These are phyloP conservation scores for Rutpela maculata DNA, from an alignment of 2,888 invertebrate genomes.

Conservation along the genomic window DNA sequence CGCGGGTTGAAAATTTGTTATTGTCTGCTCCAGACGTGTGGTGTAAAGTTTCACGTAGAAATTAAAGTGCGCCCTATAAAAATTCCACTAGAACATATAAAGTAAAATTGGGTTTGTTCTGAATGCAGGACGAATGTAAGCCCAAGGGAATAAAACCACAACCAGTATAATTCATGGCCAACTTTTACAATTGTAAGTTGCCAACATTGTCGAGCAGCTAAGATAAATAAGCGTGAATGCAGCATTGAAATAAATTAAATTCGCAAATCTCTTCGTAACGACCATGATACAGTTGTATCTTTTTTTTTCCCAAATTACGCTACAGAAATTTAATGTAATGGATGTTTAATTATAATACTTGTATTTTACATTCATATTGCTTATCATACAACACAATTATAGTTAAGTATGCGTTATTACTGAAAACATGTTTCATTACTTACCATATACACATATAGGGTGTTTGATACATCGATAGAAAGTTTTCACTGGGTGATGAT, in stretches of 20 bases:
- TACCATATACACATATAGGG: too few species aligned
- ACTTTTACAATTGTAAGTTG: constrained; percentile 62
- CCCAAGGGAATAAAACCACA: constrained; percentile 59
- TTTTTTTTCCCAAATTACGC: constrained; percentile 40
- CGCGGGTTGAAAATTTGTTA: not conserved
- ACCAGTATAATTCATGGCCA: constrained; percentile 60
- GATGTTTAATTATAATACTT: not conserved
- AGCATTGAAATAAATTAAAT: constrained; percentile 59
- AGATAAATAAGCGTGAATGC: constrained; percentile 59
- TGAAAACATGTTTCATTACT: too few species aligned
- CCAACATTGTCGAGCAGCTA: constrained; percentile 57
- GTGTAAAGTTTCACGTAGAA: constrained; percentile 7
- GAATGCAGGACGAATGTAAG: constrained; percentile 46
- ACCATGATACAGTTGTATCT: constrained; percentile 17
- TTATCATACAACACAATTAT: too few species aligned
- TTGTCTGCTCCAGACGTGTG: not conserved
- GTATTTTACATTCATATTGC: not conserved
- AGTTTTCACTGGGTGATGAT: too few species aligned
- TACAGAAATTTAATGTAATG: not conserved
- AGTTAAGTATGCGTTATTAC: too few species aligned
- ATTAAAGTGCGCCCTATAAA: constrained; percentile 9
- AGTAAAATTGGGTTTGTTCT: constrained; percentile 36
- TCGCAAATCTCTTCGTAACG: constrained; percentile 56
- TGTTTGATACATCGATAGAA: too few species aligned
- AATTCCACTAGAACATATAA: constrained; percentile 36